These are phyloP conservation scores for Megamerina dolium DNA, from an alignment of 2,888 invertebrate genomes.

Conservation along the genomic window DNA sequence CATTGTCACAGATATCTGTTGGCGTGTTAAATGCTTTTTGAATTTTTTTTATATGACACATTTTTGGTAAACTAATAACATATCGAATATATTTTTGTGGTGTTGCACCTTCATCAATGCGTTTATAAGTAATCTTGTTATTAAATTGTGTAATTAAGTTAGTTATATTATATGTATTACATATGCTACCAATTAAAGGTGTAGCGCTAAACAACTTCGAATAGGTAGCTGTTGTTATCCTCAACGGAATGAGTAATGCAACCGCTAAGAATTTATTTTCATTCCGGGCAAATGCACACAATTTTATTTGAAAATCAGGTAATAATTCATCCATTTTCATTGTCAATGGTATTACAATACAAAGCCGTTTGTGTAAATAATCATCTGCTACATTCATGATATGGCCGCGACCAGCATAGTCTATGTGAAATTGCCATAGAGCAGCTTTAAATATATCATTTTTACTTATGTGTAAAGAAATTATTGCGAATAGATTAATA, in stretches of 20 bases:
- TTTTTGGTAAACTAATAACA: no score
- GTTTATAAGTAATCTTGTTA: no score
- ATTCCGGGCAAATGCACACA: slow-evolving; percentile 24
- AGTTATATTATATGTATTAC: no score
- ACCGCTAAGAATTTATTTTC: slow-evolving; percentile 22
- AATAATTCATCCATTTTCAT: neutral
- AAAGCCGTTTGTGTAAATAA: slow-evolving; percentile 26
- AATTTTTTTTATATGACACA: no score
- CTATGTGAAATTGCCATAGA: slow-evolving; percentile 33
- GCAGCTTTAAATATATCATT: slow-evolving; percentile 24
- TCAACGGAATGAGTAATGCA: slow-evolving; percentile 20
- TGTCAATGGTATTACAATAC: slow-evolving; percentile 26
- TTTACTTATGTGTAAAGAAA: slow-evolving; percentile 23
- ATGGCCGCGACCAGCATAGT: slow-evolving; percentile 18
- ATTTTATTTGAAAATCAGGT: slow-evolving; percentile 12
- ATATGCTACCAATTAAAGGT: no score
- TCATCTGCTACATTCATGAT: slow-evolving; percentile 29
- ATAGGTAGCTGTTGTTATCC: no score
- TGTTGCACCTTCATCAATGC: no score
- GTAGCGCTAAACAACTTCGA: no score
- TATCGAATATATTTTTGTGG: no score
- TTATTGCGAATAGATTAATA: slow-evolving; percentile 25
- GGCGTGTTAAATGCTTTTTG: no score
- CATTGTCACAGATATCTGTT: no score
- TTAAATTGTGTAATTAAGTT: no score